phyloP scores from a whole-genome alignment of 2,888 invertebrate species.

The Eumerus sabulonum region DNA sequence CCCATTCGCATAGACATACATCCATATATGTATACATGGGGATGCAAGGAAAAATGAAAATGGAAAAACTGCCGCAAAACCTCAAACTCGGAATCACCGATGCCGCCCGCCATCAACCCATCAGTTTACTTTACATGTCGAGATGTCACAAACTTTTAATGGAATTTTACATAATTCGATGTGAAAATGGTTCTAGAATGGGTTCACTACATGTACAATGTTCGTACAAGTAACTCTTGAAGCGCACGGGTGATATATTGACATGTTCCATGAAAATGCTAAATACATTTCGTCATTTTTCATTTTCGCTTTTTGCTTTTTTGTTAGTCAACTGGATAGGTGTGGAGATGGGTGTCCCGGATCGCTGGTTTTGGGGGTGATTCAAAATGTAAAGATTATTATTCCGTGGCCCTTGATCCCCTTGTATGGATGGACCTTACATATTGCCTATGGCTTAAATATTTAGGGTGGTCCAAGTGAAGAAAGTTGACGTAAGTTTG shows the following conservation, averaged over 20 bases:
- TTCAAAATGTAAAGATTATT: too few species aligned
- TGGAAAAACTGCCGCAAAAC: slow-evolving; percentile 19
- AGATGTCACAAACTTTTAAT: slow-evolving; percentile 68
- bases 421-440: too few species aligned
- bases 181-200: slow-evolving; percentile 56
- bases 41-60: too few species aligned
- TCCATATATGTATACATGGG: slow-evolving; percentile 18
- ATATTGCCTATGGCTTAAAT: too few species aligned
- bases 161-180: slow-evolving; percentile 67
- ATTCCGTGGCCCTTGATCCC: too few species aligned
- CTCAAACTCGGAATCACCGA: slow-evolving; percentile 18
- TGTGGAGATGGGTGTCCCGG: too few species aligned
- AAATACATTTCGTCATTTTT: slow-evolving; percentile 26
- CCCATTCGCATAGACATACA: too few species aligned
- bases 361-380: too few species aligned
- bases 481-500: too few species aligned
- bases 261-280: slow-evolving; percentile 58
- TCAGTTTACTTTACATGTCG: slow-evolving; percentile 62
- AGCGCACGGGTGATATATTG: slow-evolving; percentile 48
- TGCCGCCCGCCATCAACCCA: slow-evolving; percentile 16
- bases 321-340: too few species aligned
- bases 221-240: slow-evolving; percentile 13
- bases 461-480: too few species aligned
- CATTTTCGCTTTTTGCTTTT: too few species aligned
- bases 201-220: slow-evolving; percentile 36